A percentile compares a stretch with the other conserved stretches of the same genome.
Conservation (phyloP, 2,888 invertebrate species). For the Crioceris asparagi region DNA sequence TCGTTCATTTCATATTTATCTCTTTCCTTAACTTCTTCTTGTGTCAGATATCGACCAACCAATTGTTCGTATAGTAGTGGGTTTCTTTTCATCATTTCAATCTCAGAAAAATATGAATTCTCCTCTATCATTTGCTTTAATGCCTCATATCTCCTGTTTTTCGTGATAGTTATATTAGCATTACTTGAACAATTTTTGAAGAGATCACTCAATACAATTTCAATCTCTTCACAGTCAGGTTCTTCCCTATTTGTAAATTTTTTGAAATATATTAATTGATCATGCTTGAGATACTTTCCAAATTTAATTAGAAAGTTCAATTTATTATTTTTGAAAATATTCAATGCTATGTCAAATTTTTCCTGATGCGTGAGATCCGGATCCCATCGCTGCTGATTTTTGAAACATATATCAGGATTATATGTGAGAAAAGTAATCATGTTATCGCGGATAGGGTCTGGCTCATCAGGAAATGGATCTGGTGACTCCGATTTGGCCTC, state of each 20-base stretch:
- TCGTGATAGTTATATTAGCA: constrained; percentile 45
- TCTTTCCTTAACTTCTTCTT: constrained; percentile 58
- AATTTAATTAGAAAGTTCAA: constrained; percentile 66
- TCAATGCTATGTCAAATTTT: constrained; percentile 56
- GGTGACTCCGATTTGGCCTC: too few species aligned
- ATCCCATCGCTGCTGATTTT: constrained; percentile 73
- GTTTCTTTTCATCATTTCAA: constrained; percentile 87
- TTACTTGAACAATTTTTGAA: constrained; percentile 37
- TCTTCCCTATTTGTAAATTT: constrained; percentile 28
- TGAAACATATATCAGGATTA: constrained; percentile 57
- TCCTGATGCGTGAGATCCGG: constrained; percentile 58
- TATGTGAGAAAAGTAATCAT: constrained; percentile 53
- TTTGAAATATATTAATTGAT: constrained; percentile 63
- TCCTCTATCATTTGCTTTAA: constrained; percentile 59
- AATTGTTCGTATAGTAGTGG: constrained; percentile 84
- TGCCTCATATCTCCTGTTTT: constrained; percentile 76
- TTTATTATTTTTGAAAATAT: constrained; percentile 54
- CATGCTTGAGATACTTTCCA: constrained; percentile 55
- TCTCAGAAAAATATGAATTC: constrained; percentile 76
- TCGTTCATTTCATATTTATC: constrained; percentile 44
- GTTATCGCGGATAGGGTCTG: constrained; percentile 29
- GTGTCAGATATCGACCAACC: constrained; percentile 74
- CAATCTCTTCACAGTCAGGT: constrained; percentile 45
- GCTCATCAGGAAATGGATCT: not conserved
- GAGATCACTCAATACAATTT: constrained; percentile 53